Evolutionary conservation across 2,888 invertebrate genomes (phyloP).

Genomic region (Caenorhabditis japonica): DNA sequence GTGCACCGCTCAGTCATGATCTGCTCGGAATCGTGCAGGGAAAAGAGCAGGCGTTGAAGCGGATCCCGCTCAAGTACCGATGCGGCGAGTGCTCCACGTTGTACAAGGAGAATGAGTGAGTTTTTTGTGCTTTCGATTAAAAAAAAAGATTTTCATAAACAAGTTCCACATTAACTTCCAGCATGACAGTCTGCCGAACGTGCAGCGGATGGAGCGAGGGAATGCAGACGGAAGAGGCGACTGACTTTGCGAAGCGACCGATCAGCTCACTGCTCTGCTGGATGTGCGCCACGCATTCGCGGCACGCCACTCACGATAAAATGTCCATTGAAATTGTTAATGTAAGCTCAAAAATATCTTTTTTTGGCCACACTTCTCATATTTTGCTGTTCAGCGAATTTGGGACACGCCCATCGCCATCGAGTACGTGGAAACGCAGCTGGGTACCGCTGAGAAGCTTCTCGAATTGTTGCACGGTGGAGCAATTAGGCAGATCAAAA

Average conservation of each 20-base stretch:
- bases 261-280: constrained; percentile 6
- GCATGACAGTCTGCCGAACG: constrained; percentile 20
- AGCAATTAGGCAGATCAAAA: constrained; percentile 9
- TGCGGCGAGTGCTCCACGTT: neutral
- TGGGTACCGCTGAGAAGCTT: constrained; percentile 12
- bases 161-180: too few relatives aligned
- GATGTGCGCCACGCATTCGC: neutral
- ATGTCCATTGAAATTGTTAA: constrained; percentile 2
- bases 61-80: constrained; percentile 1
- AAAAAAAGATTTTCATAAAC: too few relatives aligned
- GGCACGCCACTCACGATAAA: neutral
- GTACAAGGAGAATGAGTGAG: constrained; percentile 9
- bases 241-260: constrained; percentile 20
- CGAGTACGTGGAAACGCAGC: constrained; percentile 10
- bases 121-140: neutral
- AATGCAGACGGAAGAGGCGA: neutral
- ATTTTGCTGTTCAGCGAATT: constrained; percentile 9
- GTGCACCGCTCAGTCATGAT: constrained; percentile 9
- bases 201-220: constrained; percentile 20
- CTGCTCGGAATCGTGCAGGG: constrained; percentile 6
- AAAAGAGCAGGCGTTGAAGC: constrained; percentile 7
- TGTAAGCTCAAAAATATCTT: neutral
- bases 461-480: neutral
- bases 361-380: too few relatives aligned
- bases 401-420: constrained; percentile 19